These are phyloP conservation scores for Eristalinus sepulchralis DNA, from an alignment of 2,888 invertebrate species.

Conservation along the genomic window DNA sequence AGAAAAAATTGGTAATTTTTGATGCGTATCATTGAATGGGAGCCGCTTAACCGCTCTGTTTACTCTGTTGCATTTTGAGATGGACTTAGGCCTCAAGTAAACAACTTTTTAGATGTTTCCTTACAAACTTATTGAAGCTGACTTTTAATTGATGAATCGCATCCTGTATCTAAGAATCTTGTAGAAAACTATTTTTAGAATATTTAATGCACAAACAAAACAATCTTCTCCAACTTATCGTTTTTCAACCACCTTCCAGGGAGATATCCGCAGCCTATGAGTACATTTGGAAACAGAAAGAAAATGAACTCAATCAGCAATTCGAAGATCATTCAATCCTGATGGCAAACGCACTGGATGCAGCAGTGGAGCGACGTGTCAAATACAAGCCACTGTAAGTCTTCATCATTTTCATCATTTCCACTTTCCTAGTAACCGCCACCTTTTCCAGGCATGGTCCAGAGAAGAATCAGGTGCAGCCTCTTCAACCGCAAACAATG, in stretches of 20 bases:
- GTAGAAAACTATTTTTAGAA: too few species aligned
- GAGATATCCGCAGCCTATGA: slow-evolving; percentile 76
- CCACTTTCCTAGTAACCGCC: neutral
- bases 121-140: too few species aligned
- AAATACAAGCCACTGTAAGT: slow-evolving; percentile 81
- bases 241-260: slow-evolving; percentile 57
- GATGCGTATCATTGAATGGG: too few species aligned
- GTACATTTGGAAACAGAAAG: slow-evolving; percentile 74
- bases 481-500: slow-evolving; percentile 84
- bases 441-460: slow-evolving; percentile 78
- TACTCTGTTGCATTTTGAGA: too few species aligned
- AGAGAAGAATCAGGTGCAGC: slow-evolving; percentile 81
- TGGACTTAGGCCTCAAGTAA: too few species aligned
- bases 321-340: slow-evolving; percentile 83
- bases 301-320: slow-evolving; percentile 75
- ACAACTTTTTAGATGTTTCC: too few species aligned
- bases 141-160: too few species aligned
- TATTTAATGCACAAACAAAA: too few species aligned
- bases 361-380: slow-evolving; percentile 85
- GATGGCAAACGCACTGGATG: slow-evolving; percentile 87
- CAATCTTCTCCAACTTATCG: neutral
- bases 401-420: neutral
- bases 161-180: too few species aligned
- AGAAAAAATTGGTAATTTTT: too few species aligned
- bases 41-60: too few species aligned